Base-by-base conservation (phyloP, 2,113 vertebrate species). In the Mastomys coucha region DNA sequence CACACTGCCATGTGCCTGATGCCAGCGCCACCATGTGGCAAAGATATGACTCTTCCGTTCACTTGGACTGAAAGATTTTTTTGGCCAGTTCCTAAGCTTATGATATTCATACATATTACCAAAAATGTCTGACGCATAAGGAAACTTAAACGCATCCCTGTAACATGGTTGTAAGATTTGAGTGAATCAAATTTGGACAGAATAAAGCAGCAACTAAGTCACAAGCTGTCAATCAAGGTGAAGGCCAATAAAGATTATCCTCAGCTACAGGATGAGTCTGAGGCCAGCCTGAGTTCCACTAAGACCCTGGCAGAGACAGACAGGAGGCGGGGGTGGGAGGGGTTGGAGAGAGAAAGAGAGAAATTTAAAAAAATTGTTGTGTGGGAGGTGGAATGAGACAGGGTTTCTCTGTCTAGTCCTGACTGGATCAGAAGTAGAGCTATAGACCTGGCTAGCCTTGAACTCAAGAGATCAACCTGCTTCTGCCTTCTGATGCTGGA, bases 41-140 rank as follows among this genome's bases (percentile, higher is more conserved):
- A 65, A 7, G 14, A 51, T 0, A 16, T 39, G 2, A 58, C 0
- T 3, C 70, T 31, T 26, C 49, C 0, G 7, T 7, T 39, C 78
- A 0, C 3, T 1, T 5, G 10, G 51, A 67, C 3, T 1, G 8
- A 12, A 19, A 31, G 28, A 36, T 24, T 42, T 45, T n/a, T n/a
- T 24, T 1, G 5, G 10, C 10, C 31, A 60, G 19, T n/a, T 72
- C 19, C 63, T 63, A 1, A 49, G 22, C 13, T 45, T 13, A 6
- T 12, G 31, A 53, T 5, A n/a, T 33, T 69, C 22, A 7, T 65
- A 3, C 22, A 5, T 72, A 3, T 28, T 20, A 4, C 0, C 20
- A n/a, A 20, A 45, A 33, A 45, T 11, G 36, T 10, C 12, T 39
- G 58, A 16, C 13, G 2, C 4, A 4, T 31, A 1, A 10, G 2